Percentiles rank a stretch among this genome's conserved stretches.
phyloP scores from a whole-genome alignment of 2,797 vertebrate species.

The Tinamus major region DNA sequence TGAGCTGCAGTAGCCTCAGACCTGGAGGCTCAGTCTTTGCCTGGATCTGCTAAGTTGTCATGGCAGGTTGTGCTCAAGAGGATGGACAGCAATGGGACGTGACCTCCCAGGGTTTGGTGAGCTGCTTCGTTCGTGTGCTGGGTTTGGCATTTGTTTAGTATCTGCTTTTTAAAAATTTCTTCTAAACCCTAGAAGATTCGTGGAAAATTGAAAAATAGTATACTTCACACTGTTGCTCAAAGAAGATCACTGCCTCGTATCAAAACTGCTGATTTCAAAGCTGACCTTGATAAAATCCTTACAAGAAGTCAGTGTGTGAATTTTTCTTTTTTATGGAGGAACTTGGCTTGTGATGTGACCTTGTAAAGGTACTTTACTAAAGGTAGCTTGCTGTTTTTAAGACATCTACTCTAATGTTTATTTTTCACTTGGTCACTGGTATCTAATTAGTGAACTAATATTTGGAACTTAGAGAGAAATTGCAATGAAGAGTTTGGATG shows the following conservation, averaged over 20 bases:
- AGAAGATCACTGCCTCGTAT: neutral
- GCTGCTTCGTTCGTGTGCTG: neutral
- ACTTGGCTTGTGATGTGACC: neutral
- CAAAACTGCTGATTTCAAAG: neutral
- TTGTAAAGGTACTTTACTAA: neutral
- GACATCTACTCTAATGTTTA: neutral
- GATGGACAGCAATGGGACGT: neutral
- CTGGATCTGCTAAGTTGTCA: neutral
- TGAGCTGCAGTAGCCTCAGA: neutral
- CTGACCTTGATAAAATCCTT: neutral
- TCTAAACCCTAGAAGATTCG: neutral
- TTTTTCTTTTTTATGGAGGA: neutral
- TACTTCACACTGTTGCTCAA: neutral
- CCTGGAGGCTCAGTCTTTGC: neutral
- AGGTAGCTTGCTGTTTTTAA: neutral
- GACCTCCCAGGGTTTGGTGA: neutral
- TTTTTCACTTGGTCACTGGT: neutral
- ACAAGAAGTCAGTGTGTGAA: neutral
- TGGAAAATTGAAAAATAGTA: neutral
- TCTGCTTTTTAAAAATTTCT: neutral
- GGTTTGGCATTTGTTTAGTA: neutral
- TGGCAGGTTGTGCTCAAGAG: neutral
- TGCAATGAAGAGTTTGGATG: neutral
- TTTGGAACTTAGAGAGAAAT: neutral
- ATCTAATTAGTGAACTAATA: neutral